Evolutionary conservation across 1,140 invertebrate species (phyloP), one percentile per base, ranked within the genome.

Genomic region (Hestina assimilis): DNA sequence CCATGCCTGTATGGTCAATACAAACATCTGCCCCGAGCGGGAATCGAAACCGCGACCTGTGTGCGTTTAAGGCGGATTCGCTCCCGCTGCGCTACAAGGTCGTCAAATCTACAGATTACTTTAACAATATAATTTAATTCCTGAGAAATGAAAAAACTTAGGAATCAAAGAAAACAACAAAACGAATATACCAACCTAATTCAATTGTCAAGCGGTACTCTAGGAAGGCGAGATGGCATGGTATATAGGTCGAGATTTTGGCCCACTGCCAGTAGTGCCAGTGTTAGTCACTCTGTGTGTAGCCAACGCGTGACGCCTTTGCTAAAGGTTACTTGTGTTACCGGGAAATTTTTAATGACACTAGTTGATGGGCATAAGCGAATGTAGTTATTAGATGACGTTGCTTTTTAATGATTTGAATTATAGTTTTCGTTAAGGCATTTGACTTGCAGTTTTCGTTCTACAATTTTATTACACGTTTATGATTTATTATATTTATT

Each of bases 221-320:
- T 79, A 73, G 75, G 75, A 80, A 78, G 45, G 28, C 45, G 45
- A 47, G 77, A 75, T 66, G 46, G 61, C 51, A 52, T 54, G 54
- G 74, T 79, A 79, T 73, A 78, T 82, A 79, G 76, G 79, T 82
- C 79, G 76, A 72, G 75, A 54, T 40, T 57, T 69, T 82, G 79
- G 79, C 75, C 5, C 4, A 3, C 4, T 54, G 75, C 79, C 79
- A 82, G 56, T 52, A 3, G 2, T 57, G 76, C 79, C 79, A 82
- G 56, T 50, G 50, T 78, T 75, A 78, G 62, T 78, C 76, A 82
- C 66, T 58, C 61, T 53, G 59, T 35, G 31, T 38, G 56, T 57
- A 47, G 72, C 70, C 72, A 72, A 72, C 65, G 59, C 53, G 52
- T 75, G 69, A 69, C 68, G 65, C 51, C 55, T 35, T 35, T 42